Evolutionary conservation across 2,113 vertebrate species (phyloP).

Genomic region (Microcebus tavaratra): DNA sequence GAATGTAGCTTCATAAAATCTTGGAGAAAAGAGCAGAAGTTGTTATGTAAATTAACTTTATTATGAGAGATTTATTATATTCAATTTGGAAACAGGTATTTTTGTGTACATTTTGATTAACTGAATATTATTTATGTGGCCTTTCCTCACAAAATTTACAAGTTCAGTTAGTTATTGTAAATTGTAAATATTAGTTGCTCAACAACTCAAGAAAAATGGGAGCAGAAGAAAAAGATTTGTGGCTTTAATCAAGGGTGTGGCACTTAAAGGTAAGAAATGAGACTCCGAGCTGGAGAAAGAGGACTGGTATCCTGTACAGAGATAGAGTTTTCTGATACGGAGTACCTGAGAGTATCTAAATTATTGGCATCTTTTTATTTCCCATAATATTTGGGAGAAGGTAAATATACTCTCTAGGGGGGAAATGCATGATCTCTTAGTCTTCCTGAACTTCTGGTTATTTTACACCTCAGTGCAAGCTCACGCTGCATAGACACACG

Average conservation of each 20-base stretch:
- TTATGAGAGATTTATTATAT: not conserved
- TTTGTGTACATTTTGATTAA: constrained; percentile 1
- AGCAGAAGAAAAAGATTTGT: not conserved
- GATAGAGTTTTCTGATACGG: not conserved
- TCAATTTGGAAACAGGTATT: not conserved
- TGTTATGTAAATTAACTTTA: not conserved
- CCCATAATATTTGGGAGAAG: not conserved
- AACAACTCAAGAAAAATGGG: not conserved
- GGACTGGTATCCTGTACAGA: not conserved
- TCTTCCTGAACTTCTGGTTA: not conserved
- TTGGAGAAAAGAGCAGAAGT: not conserved
- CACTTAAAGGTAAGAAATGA: not conserved
- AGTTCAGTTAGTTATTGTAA: not conserved
- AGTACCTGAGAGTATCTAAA: not conserved
- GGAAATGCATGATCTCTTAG: not conserved
- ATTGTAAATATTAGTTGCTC: not conserved
- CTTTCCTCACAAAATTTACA: not conserved
- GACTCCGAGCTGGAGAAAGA: not conserved
- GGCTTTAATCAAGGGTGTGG: not conserved
- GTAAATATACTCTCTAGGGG: not conserved
- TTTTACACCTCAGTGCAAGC: not conserved
- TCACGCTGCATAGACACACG: not conserved
- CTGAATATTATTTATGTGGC: not conserved
- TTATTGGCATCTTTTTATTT: not conserved
- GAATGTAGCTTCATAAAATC: not conserved